Evolutionary conservation across 2,888 invertebrate species (phyloP).

Genomic region (Cylindroiulus punctatus): DNA sequence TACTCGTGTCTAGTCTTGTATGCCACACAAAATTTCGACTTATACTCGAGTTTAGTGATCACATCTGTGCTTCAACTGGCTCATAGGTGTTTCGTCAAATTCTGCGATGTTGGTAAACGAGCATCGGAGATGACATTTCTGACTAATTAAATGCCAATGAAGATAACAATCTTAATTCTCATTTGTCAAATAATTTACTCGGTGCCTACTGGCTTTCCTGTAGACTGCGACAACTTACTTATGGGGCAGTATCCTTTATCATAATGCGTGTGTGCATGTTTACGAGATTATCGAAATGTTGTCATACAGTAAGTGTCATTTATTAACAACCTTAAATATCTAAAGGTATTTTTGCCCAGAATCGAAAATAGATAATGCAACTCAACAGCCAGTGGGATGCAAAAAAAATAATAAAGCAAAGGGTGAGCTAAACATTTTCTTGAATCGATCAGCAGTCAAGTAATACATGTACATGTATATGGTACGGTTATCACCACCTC

Average conservation of each 20-base stretch:
- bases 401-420: constrained; percentile 80
- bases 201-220: constrained; percentile 38
- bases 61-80: not conserved
- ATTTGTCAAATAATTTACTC: constrained; percentile 7
- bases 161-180: not conserved
- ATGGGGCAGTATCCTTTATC: constrained; percentile 63
- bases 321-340: constrained; percentile 35
- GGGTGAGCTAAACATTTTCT: constrained; percentile 71
- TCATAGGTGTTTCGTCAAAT: not conserved
- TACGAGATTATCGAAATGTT: not conserved
- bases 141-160: not conserved
- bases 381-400: constrained; percentile 88
- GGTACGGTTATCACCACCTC: not conserved
- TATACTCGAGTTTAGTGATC: not conserved
- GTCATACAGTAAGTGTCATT: not conserved
- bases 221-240: constrained; percentile 76
- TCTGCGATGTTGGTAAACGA: not conserved
- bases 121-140: not conserved
- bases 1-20: not conserved
- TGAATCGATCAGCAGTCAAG: no score
- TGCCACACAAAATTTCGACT: not conserved
- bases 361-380: constrained; percentile 80
- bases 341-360: constrained; percentile 64
- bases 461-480: no score
- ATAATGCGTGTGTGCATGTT: no score